Conservation (phyloP, 2,797 vertebrate genomes). For the Urocyon cinereoargenteus region DNA sequence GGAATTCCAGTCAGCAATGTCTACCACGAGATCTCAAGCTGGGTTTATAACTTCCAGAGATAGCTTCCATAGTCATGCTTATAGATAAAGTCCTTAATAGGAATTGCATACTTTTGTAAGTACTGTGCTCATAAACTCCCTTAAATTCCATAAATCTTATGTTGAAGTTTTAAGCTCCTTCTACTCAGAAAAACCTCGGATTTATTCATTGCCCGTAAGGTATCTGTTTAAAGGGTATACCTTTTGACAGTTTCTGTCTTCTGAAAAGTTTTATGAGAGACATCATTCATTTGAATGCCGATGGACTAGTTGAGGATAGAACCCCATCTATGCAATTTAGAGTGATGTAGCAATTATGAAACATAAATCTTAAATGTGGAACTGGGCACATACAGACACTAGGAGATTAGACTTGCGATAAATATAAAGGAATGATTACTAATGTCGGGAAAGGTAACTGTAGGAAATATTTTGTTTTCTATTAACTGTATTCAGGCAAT, state of each 20-base stretch:
- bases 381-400: neutral
- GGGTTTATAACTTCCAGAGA: neutral
- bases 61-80: neutral
- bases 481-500: constrained; percentile 4
- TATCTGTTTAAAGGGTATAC: neutral
- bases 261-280: neutral
- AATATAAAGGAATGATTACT: neutral
- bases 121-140: neutral
- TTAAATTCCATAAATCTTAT: neutral
- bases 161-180: neutral
- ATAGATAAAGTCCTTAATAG: neutral
- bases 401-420: neutral
- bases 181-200: neutral
- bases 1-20: neutral
- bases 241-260: neutral
- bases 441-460: neutral
- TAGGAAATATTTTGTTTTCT: constrained; percentile 40
- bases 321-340: neutral
- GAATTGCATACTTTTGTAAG: constrained; percentile 28
- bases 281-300: neutral
- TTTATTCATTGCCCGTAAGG: neutral
- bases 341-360: neutral
- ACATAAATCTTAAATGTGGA: neutral
- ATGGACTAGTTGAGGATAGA: neutral
- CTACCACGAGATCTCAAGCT: neutral